These are phyloP conservation scores for Athene cunicularia DNA, from an alignment of 2,113 vertebrate species.

Conservation along the genomic window DNA sequence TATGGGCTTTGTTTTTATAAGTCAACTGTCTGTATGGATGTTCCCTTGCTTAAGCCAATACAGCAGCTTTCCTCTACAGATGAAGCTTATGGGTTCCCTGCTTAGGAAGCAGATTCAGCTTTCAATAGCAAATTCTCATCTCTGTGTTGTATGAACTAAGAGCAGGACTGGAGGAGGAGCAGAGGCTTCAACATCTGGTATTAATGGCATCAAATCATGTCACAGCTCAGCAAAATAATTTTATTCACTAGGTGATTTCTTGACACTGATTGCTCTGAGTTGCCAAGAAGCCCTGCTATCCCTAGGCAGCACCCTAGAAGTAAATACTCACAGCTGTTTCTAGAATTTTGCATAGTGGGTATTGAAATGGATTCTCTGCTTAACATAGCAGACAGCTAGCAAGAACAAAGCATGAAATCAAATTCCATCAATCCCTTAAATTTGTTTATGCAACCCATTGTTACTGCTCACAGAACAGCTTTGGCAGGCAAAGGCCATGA, in stretches of 20 bases:
- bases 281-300: not conserved
- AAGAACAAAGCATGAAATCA: slow-evolving; percentile 12
- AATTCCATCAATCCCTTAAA: not conserved
- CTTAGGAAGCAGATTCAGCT: not conserved
- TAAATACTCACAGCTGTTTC: slow-evolving; percentile 9
- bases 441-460: not conserved
- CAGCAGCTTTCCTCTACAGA: not conserved
- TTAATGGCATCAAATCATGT: slow-evolving; percentile 4
- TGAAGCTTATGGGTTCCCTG: not conserved
- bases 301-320: not conserved
- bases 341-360: not conserved
- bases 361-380: slow-evolving; percentile 38
- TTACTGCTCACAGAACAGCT: slow-evolving; percentile 29
- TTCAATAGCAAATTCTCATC: not conserved
- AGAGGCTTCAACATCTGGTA: slow-evolving; percentile 10
- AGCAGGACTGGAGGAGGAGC: not conserved
- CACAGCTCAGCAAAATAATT: not conserved
- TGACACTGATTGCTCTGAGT: not conserved
- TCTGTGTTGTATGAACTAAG: not conserved
- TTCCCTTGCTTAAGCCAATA: not conserved
- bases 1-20: not conserved
- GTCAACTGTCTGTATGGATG: not conserved
- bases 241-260: not conserved
- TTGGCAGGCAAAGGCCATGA: slow-evolving; percentile 10
- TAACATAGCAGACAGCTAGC: not conserved